Conservation (phyloP, 1,140 invertebrate genomes). For the Macrobrachium nipponense region DNA sequence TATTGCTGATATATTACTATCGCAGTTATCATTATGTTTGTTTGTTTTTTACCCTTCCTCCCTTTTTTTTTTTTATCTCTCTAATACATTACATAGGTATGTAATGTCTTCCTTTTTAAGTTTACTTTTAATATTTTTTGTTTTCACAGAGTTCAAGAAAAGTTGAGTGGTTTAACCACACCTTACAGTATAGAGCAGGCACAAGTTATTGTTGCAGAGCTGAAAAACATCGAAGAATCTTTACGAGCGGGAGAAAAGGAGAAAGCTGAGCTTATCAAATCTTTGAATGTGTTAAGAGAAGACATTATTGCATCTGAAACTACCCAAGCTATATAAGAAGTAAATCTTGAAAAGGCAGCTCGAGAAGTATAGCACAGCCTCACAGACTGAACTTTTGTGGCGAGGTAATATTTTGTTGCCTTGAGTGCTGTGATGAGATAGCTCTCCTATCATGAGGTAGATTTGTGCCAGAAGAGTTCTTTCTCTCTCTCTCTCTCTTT, state of each 20-base stretch:
- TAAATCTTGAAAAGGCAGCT: conserved; percentile 33
- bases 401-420: conserved; percentile 72
- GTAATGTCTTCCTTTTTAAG: conserved; percentile 19
- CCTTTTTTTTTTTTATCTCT: neutral
- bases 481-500: too few species aligned
- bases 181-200: conserved; percentile 94
- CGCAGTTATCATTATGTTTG: neutral
- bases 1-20: neutral
- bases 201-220: conserved; percentile 90
- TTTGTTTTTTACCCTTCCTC: neutral
- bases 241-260: conserved; percentile 91
- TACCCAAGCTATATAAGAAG: conserved; percentile 39
- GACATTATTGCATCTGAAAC: conserved; percentile 76
- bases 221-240: conserved; percentile 92
- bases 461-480: too few species aligned
- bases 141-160: conserved; percentile 86
- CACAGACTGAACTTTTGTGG: conserved; percentile 94
- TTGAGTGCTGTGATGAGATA: too few species aligned
- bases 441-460: too few species aligned
- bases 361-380: conserved; percentile 89
- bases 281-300: conserved; percentile 91
- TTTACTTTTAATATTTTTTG: conserved; percentile 51
- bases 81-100: too few species aligned
- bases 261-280: conserved; percentile 93
- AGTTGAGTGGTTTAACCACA: conserved; percentile 83